These are phyloP conservation scores for Pelecanoides urinatrix DNA, from an alignment of 2,113 vertebrate species.

Conservation along the genomic window DNA sequence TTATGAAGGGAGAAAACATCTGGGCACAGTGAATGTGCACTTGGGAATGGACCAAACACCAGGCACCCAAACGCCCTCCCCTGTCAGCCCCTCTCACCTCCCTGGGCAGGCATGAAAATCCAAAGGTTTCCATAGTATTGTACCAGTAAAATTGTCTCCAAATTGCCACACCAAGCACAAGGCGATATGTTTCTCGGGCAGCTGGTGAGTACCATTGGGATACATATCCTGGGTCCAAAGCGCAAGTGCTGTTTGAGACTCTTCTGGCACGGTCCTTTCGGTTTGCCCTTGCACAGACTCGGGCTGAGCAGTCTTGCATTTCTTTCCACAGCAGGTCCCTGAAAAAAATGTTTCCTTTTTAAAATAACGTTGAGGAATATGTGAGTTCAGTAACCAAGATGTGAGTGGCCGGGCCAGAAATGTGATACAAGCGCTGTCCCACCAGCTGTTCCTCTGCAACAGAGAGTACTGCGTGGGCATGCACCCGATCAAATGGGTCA, in stretches of 20 bases:
- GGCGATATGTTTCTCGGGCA: rapidly evolving
- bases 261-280: rapidly evolving
- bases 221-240: rapidly evolving
- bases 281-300: neutral
- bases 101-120: neutral
- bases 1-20: neutral
- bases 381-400: neutral
- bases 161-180: too few species aligned
- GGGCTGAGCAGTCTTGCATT: neutral
- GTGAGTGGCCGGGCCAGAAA: neutral
- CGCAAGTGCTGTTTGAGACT: rapidly evolving
- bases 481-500: neutral
- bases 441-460: neutral
- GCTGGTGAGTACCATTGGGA: neutral
- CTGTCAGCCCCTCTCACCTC: neutral
- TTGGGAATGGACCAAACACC: neutral
- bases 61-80: neutral
- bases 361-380: neutral
- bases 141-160: neutral
- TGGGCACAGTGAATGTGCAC: too few species aligned
- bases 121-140: rapidly evolving
- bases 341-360: neutral
- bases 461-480: neutral
- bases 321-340: neutral
- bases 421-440: neutral